Evolutionary conservation across 2,888 invertebrate species (phyloP).

Genomic region (Oxyteleia sp.): DNA sequence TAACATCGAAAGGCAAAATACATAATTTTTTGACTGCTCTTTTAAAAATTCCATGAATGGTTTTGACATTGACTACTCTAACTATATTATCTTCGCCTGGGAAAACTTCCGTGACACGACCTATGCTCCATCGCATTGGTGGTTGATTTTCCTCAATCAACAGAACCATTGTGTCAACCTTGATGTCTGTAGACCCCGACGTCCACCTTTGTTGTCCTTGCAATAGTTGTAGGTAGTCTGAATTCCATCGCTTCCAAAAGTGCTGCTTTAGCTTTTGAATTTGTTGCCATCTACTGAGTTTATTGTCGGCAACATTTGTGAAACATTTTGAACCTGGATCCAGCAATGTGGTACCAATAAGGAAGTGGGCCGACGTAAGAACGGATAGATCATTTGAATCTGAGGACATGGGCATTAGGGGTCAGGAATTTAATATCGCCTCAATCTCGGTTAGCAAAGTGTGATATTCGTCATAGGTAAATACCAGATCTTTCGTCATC

Average conservation of each 20-base stretch:
- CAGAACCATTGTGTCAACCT: slow-evolving; percentile 18
- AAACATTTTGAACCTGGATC: neutral
- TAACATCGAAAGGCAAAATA: slow-evolving; percentile 9
- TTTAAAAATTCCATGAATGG: neutral
- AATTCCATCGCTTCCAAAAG: slow-evolving; percentile 45
- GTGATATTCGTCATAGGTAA: slow-evolving; percentile 20
- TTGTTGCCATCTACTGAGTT: neutral
- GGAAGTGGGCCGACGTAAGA: slow-evolving; percentile 52
- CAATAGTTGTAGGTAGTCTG: slow-evolving; percentile 34
- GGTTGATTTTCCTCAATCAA: slow-evolving; percentile 49
- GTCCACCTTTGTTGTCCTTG: slow-evolving; percentile 24
- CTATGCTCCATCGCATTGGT: slow-evolving; percentile 34
- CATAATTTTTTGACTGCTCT: slow-evolving; percentile 17
- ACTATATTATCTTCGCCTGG: neutral
- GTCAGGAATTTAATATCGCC: slow-evolving; percentile 53
- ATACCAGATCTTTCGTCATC: neutral
- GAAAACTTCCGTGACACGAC: slow-evolving; percentile 1
- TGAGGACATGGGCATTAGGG: slow-evolving; percentile 36
- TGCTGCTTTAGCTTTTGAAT: slow-evolving; percentile 38
- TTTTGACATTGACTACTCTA: slow-evolving; percentile 14
- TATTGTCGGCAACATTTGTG: slow-evolving; percentile 6
- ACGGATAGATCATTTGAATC: slow-evolving; percentile 37
- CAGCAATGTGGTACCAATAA: slow-evolving; percentile 11
- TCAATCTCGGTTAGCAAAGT: slow-evolving; percentile 35
- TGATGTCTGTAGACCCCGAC: slow-evolving; percentile 1